These are phyloP conservation scores for Parazoanthus swiftii DNA, from an alignment of 92 coral and sea anemone species.

Conservation along the genomic window DNA sequence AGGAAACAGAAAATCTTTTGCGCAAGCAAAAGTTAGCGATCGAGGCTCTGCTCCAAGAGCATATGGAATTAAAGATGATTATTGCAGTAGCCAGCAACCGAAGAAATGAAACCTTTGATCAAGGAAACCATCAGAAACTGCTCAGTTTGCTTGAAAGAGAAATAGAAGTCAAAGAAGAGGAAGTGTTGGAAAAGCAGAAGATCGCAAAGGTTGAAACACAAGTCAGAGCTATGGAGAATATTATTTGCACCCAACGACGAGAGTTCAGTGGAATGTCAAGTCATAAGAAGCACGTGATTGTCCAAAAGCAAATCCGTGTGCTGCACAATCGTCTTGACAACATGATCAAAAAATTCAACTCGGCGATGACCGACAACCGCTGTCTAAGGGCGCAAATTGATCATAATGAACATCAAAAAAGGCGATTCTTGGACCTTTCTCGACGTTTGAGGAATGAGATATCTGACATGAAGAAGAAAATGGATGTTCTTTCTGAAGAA, in stretches of 20 bases:
- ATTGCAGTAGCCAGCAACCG: conserved; percentile 69
- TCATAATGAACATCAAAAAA: conserved; percentile 76
- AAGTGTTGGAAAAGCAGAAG: conserved; percentile 52
- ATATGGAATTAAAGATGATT: conserved; percentile 65
- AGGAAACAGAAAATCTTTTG: conserved; percentile 81
- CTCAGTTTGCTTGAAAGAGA: conserved; percentile 72
- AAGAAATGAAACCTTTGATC: conserved; percentile 65
- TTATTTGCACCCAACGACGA: conserved; percentile 59
- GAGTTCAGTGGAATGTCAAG: conserved; percentile 60
- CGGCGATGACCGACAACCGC: conserved; percentile 72
- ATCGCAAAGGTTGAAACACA: conserved; percentile 55
- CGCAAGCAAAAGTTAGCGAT: conserved; percentile 80
- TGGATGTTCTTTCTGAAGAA: conserved; percentile 73
- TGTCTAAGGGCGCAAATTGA: conserved; percentile 68
- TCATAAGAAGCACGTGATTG: conserved; percentile 58
- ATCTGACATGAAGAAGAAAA: conserved; percentile 67
- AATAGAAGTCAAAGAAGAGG: conserved; percentile 53
- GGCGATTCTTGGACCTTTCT: conserved; percentile 70
- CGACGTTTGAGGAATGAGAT: conserved; percentile 65
- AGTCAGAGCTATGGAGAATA: conserved; percentile 58
- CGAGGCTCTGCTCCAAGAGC: conserved; percentile 72
- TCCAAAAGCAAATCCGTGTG: conserved; percentile 81
- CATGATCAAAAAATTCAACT: conserved; percentile 83
- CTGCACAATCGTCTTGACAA: conserved; percentile 84
- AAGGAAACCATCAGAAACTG: conserved; percentile 65